Conservation (phyloP, 2,113 vertebrate genomes). For the Pelecanoides urinatrix region DNA sequence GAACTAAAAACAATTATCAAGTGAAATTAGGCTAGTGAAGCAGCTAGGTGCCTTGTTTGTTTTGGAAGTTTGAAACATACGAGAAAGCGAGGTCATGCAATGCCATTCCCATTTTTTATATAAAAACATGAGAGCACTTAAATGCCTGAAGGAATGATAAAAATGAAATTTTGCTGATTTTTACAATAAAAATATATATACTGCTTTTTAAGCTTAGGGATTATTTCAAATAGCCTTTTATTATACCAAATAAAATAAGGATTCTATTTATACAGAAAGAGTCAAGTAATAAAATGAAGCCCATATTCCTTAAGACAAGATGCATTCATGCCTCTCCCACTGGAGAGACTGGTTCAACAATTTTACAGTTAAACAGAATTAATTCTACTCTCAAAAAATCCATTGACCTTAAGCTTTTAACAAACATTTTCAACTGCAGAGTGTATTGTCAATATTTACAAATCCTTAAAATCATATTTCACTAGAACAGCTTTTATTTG, state of each 20-base stretch:
- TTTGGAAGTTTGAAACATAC: not conserved
- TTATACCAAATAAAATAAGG: conserved; percentile 44
- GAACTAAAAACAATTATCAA: not conserved
- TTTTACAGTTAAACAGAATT: conserved; percentile 77
- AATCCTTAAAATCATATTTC: conserved; percentile 80
- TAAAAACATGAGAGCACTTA: not conserved
- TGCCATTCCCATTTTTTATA: not conserved
- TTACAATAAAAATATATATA: conserved; percentile 5
- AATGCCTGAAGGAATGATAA: not conserved
- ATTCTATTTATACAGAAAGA: conserved; percentile 46
- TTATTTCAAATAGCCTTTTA: conserved; percentile 40
- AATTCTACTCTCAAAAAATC: conserved; percentile 77
- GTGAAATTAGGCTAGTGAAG: not conserved
- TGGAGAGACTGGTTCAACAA: conserved; percentile 67
- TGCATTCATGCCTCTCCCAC: conserved; percentile 42
- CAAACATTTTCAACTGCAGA: conserved; percentile 83
- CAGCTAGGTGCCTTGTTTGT: not conserved
- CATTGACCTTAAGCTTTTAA: conserved; percentile 84
- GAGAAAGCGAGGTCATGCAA: not conserved
- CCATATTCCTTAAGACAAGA: conserved; percentile 48
- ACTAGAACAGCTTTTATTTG: conserved; percentile 76
- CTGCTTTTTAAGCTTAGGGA: conserved; percentile 17
- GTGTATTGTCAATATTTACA: conserved; percentile 83
- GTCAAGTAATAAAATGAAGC: conserved; percentile 49
- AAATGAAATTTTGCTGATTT: not conserved